Evolutionary conservation across 2,113 vertebrate genomes (phyloP), one percentile per base, ranked within the genome.

Genomic region (Pygoscelis antarcticus): DNA sequence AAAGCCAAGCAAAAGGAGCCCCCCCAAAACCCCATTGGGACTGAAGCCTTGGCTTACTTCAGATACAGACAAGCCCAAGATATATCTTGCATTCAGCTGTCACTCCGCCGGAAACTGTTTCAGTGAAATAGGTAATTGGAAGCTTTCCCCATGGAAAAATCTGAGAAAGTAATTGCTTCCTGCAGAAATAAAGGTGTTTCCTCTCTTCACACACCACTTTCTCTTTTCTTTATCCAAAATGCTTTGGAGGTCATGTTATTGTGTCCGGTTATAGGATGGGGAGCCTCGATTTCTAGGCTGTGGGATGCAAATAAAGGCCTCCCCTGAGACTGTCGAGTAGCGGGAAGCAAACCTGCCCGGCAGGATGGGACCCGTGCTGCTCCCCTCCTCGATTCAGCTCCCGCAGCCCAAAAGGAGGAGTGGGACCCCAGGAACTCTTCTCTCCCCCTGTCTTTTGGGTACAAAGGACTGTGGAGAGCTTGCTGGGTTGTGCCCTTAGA

Each of bases 151-250:
- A 12, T 95, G 93, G 96, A 97, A 95, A 91, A 96, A 94, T 95
- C 89, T 81, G 64, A 81, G 93, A 96, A 88, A 94, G 89, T 72
- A 95, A 91, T 97, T 96, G 91, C 79, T 97, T 97, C 95, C 95
- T 97, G 94, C 93, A 96, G 97, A 96, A 95, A 88, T 97, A 96
- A 97, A 97, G 96, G 91, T 97, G 94, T 97, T 97, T 97, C 95
- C 96, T 97, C 82, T 93, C 91, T 86, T 93, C 71, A 68, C 38
- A 80, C 88, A 51, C 78, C 64, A 93, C 95, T 97, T 94, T 95
- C 94, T 96, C 93, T 96, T 94, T 95, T 94, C 94, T 94, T 96
- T 88, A 95, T 97, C 95, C 94, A 97, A 88, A 90, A 95, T 47
- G 29, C 87, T 86, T 86, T 88, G 60, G 55, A 96, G 95, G 95